Evolutionary conservation across 2,888 invertebrate species (phyloP).

Genomic region (Norana najaformis): DNA sequence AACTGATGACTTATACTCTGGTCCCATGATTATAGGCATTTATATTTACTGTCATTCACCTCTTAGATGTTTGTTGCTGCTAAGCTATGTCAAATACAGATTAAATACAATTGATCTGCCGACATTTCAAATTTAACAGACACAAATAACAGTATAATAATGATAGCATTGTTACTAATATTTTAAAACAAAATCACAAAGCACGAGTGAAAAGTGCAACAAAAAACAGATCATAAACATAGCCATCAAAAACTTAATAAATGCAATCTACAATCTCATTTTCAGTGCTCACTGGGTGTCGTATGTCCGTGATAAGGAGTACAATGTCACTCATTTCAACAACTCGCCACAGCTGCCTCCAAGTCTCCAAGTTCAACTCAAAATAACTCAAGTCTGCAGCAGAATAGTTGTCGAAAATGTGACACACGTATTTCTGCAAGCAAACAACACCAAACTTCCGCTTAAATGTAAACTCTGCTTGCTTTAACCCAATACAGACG

Average conservation of each 20-base stretch:
- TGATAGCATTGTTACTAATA: neutral
- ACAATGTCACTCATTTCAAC: constrained; percentile 90
- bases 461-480: too few species aligned
- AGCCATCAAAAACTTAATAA: neutral
- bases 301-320: constrained; percentile 83
- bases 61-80: too few species aligned
- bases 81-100: too few species aligned
- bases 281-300: constrained; percentile 54
- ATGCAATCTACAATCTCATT: neutral
- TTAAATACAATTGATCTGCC: too few species aligned
- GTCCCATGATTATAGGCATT: too few species aligned
- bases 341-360: constrained; percentile 94
- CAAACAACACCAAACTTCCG: constrained; percentile 21
- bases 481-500: too few species aligned
- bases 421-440: constrained; percentile 75
- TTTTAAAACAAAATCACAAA: neutral
- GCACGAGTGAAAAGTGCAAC: neutral
- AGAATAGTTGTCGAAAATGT: constrained; percentile 70
- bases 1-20: too few species aligned
- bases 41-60: too few species aligned
- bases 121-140: too few species aligned
- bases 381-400: constrained; percentile 79
- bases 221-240: neutral
- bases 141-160: neutral
- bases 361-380: constrained; percentile 91